Conservation (phyloP, 2,797 vertebrate genomes). For the Acanthurus lineatus region DNA sequence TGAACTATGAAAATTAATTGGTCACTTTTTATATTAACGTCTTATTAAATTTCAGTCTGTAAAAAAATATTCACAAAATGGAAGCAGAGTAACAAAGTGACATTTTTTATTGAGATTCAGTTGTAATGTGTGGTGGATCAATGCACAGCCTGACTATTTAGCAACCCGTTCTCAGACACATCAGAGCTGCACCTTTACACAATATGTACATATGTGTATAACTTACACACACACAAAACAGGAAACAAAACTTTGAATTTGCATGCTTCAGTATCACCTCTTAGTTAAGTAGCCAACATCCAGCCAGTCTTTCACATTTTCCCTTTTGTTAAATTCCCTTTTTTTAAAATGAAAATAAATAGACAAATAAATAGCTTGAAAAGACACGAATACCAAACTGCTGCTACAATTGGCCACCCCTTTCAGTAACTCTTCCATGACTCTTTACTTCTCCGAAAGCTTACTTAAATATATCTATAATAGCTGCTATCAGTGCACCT, state of each 20-base stretch:
- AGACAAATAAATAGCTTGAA: slow-evolving; percentile 34
- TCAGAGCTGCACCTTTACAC: slow-evolving; percentile 65
- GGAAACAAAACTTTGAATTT: slow-evolving; percentile 19
- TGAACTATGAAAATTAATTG: not conserved
- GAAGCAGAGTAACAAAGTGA: slow-evolving; percentile 86
- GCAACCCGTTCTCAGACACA: slow-evolving; percentile 85
- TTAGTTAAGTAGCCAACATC: slow-evolving; percentile 22
- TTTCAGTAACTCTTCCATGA: not conserved
- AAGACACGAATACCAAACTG: slow-evolving; percentile 45
- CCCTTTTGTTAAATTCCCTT: slow-evolving; percentile 10
- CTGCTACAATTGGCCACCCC: slow-evolving; percentile 46
- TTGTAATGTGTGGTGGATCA: slow-evolving; percentile 86
- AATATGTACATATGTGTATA: slow-evolving; percentile 52
- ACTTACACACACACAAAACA: slow-evolving; percentile 26
- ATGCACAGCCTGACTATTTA: slow-evolving; percentile 90
- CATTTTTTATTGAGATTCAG: slow-evolving; percentile 92
- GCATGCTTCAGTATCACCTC: slow-evolving; percentile 54
- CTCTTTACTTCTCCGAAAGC: slow-evolving; percentile 18
- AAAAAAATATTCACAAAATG: slow-evolving; percentile 7
- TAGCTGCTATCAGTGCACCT: slow-evolving; percentile 45
- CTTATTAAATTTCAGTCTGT: no score
- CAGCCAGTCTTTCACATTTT: slow-evolving; percentile 11
- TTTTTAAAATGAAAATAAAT: slow-evolving; percentile 11
- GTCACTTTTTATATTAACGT: no score
- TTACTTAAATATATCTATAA: slow-evolving; percentile 31